These are phyloP conservation scores for Nymphalis polychloros DNA, from an alignment of 2,888 invertebrate genomes.

Conservation along the genomic window DNA sequence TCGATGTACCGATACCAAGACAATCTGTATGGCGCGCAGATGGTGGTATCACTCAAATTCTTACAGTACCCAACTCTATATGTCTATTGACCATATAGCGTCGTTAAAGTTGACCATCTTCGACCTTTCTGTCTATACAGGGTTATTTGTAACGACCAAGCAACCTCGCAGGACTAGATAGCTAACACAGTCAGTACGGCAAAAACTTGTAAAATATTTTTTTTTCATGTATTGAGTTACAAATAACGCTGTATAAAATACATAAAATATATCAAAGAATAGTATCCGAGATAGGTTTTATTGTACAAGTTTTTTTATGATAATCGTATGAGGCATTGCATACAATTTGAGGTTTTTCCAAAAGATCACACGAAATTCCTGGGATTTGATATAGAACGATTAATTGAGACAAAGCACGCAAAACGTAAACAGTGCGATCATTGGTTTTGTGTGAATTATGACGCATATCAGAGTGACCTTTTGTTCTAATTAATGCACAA, in stretches of 20 bases:
- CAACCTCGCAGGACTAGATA: no score
- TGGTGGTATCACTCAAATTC: no score
- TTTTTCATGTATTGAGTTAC: no score
- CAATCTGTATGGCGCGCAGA: no score
- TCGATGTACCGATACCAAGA: no score
- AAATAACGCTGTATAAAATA: no score
- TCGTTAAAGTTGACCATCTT: no score
- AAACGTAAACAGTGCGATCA: conserved; percentile 11
- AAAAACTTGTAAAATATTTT: no score
- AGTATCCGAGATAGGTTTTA: neutral
- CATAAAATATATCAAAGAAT: neutral
- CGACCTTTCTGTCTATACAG: neutral
- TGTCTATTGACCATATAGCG: no score
- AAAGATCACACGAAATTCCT: conserved; percentile 17
- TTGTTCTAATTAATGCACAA: conserved; percentile 25
- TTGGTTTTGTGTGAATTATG: conserved; percentile 3
- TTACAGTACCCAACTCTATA: no score
- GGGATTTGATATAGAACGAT: conserved; percentile 14
- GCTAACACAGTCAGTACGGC: no score
- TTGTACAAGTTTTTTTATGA: neutral
- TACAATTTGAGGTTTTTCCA: conserved; percentile 15
- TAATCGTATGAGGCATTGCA: neutral
- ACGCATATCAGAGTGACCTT: conserved; percentile 28
- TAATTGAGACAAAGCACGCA: conserved; percentile 14
- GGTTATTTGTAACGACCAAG: no score